phyloP scores from a whole-genome alignment of 2,113 vertebrate species.

The Engraulis encrasicolus region DNA sequence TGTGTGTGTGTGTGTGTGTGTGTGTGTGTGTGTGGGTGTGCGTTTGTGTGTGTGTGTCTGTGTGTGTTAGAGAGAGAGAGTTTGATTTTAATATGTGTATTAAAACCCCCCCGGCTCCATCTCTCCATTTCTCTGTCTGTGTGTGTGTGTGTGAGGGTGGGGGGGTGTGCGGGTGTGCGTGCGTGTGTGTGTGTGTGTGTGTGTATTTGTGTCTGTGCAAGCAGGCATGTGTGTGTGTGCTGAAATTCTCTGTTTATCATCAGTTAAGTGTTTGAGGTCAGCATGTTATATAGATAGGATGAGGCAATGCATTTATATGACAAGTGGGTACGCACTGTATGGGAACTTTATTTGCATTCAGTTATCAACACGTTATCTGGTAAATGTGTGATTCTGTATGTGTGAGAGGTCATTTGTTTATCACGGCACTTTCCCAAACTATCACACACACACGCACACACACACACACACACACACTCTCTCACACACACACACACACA shows the following conservation, averaged over 20 bases:
- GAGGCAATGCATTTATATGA: not conserved
- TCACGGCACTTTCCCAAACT: not conserved
- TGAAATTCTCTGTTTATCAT: not conserved
- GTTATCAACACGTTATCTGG: not conserved
- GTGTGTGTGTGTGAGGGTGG: not conserved
- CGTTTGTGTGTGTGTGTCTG: not conserved
- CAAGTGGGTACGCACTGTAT: not conserved
- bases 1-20: not conserved
- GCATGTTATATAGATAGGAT: not conserved
- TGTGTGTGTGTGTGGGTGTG: too few species aligned
- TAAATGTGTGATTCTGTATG: not conserved
- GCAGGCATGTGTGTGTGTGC: not conserved
- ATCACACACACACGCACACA: not conserved
- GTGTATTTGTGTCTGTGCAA: not conserved
- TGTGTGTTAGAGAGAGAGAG: too few species aligned
- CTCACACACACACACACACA: not conserved
- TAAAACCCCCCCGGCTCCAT: too few species aligned
- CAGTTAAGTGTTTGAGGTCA: not conserved
- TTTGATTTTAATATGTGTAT: too few species aligned
- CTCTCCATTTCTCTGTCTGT: too few species aligned
- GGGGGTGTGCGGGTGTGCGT: not conserved
- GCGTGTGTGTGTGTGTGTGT: not conserved
- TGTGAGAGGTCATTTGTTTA: not conserved
- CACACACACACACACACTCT: conserved; percentile 3
- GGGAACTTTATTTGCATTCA: not conserved